A percentile compares a stretch with the other conserved stretches of the same genome.
Evolutionary conservation across 1,140 invertebrate genomes (phyloP).

Genomic region (Druon quercuslanigerum): DNA sequence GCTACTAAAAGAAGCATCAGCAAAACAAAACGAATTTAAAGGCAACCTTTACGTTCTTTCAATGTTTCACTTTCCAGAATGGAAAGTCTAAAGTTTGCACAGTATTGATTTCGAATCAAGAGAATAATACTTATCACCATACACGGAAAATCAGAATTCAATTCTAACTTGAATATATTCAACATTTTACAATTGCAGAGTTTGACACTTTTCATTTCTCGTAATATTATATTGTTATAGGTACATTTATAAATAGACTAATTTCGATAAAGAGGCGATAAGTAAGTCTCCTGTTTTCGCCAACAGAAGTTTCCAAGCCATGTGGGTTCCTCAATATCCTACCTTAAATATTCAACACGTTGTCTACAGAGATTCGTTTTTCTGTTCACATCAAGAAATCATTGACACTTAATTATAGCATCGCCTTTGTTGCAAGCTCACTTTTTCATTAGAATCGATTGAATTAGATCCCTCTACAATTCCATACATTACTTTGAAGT

Average conservation of each 20-base stretch:
- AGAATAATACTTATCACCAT: constrained; percentile 23
- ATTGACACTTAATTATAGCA: not conserved
- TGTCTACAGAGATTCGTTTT: not conserved
- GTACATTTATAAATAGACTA: not conserved
- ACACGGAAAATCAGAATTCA: no score
- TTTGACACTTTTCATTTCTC: not conserved
- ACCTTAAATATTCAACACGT: not conserved
- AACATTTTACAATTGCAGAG: not conserved
- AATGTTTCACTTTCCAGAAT: not conserved
- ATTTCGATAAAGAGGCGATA: constrained; percentile 17
- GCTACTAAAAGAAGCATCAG: constrained; percentile 13
- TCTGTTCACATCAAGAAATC: not conserved
- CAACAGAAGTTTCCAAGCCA: constrained; percentile 20
- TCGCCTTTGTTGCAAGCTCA: not conserved
- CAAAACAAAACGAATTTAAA: constrained; percentile 9
- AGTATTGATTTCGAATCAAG: not conserved
- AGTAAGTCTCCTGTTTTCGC: not conserved
- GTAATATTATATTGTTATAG: not conserved
- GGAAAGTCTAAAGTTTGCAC: not conserved
- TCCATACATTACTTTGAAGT: no score
- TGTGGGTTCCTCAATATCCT: not conserved
- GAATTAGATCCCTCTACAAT: no score
- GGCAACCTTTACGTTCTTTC: constrained; percentile 24
- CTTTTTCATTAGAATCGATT: no score
- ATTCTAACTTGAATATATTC: no score